phyloP scores from a whole-genome alignment of 2,113 vertebrate genomes.

The Tetrax tetrax region DNA sequence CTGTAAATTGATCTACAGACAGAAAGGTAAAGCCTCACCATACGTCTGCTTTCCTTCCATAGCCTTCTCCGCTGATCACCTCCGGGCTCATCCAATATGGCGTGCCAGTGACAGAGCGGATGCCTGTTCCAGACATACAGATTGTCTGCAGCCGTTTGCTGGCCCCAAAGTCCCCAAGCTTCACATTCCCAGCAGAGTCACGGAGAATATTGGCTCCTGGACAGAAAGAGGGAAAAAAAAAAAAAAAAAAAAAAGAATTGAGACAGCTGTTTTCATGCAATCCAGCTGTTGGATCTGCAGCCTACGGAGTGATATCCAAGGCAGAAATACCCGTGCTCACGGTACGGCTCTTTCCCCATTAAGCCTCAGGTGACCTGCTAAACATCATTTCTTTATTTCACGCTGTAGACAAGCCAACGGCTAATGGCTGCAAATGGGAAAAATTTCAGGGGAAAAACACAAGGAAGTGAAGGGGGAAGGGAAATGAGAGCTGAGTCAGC shows the following conservation, averaged over 20 bases:
- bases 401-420: constrained; percentile 18
- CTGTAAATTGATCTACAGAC: not conserved
- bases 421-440: constrained; percentile 52
- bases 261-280: constrained; percentile 30
- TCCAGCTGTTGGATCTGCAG: not conserved
- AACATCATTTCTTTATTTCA: not conserved
- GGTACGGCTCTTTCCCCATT: not conserved
- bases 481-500: constrained; percentile 59
- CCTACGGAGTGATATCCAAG: not conserved
- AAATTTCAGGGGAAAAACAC: constrained; percentile 39
- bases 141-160: constrained; percentile 96
- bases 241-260: not conserved
- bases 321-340: not conserved
- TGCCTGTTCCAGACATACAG: constrained; percentile 93
- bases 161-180: constrained; percentile 95
- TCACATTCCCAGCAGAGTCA: constrained; percentile 93
- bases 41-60: constrained; percentile 92
- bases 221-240: not conserved
- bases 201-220: constrained; percentile 95
- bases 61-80: constrained; percentile 96
- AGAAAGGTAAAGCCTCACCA: constrained; percentile 78
- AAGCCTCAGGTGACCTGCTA: constrained; percentile 50
- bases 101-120: constrained; percentile 93
- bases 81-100: constrained; percentile 99
- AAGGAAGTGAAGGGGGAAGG: constrained; percentile 43